Evolutionary conservation across 2,113 vertebrate species (phyloP).

Genomic region (Elephantulus edwardii): DNA sequence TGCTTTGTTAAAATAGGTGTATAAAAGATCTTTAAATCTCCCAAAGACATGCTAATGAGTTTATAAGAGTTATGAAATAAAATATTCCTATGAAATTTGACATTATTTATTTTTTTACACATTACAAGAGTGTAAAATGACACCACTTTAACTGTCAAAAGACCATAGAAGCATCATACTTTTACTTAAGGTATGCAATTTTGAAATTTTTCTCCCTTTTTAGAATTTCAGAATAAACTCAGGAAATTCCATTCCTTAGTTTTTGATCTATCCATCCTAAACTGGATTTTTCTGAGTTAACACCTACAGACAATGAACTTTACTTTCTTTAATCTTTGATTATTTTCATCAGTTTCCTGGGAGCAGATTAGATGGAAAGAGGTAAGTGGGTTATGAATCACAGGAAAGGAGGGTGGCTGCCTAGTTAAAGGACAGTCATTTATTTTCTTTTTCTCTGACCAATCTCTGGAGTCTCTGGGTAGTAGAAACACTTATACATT

Average conservation of each 20-base stretch:
- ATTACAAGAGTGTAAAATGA: background rate
- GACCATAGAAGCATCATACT: background rate
- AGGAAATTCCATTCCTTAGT: background rate
- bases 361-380: background rate
- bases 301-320: background rate
- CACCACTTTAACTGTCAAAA: slow-evolving; percentile 6
- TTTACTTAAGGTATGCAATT: slow-evolving; percentile 57
- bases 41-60: background rate
- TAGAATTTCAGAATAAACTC: background rate
- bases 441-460: background rate
- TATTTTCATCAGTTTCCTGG: background rate
- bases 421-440: background rate
- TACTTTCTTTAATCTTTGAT: background rate
- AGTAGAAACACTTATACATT: background rate
- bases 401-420: background rate
- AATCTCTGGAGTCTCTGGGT: background rate
- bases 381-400: background rate
- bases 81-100: slow-evolving; percentile 43
- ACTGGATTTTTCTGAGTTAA: background rate
- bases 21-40: slow-evolving; percentile 16
- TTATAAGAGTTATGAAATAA: slow-evolving; percentile 46
- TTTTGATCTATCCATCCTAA: background rate
- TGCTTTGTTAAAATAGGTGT: slow-evolving; percentile 24
- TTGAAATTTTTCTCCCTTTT: background rate
- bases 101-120: slow-evolving; percentile 39